phyloP scores from a whole-genome alignment of 2,888 invertebrate genomes.

The Fabriciana adippe region DNA sequence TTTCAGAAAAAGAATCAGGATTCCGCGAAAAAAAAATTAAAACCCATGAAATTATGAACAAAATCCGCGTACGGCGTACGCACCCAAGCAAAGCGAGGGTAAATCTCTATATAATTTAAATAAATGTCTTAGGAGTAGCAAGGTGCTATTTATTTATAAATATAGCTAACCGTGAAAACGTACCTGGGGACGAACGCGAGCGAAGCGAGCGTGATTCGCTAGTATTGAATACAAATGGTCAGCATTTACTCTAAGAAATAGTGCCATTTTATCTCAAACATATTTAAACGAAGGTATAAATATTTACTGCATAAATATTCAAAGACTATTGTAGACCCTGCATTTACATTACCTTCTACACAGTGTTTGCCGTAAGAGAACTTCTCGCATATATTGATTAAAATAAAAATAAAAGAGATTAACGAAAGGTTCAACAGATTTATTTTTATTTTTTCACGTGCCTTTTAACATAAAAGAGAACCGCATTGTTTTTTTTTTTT shows the following conservation, averaged over 20 bases:
- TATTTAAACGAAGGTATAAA: constrained; percentile 4
- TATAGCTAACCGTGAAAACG: too few relatives aligned
- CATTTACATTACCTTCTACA: constrained; percentile 18
- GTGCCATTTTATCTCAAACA: constrained; percentile 1
- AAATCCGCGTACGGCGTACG: too few relatives aligned
- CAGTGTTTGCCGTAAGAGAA: constrained; percentile 1
- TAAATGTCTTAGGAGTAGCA: too few relatives aligned
- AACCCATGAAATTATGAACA: too few relatives aligned
- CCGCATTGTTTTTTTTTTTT: constrained; percentile 22
- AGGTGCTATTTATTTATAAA: too few relatives aligned
- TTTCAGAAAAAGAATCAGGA: too few relatives aligned
- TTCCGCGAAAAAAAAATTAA: too few relatives aligned
- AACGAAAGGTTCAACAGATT: background rate
- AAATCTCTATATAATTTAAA: too few relatives aligned
- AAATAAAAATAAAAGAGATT: constrained; percentile 22
- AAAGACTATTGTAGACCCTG: constrained; percentile 12
- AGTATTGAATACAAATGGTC: too few relatives aligned
- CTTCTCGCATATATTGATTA: constrained; percentile 19
- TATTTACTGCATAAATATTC: constrained; percentile 20
- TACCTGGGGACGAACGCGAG: too few relatives aligned
- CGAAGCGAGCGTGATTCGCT: too few relatives aligned
- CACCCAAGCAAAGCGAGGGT: too few relatives aligned
- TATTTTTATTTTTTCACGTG: constrained; percentile 3
- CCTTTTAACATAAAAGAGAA: constrained; percentile 10
- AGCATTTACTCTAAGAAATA: background rate